Percentiles rank a stretch among this genome's conserved stretches.
Conservation (phyloP, 2,888 invertebrate species). For the Xanthia icteritia region DNA sequence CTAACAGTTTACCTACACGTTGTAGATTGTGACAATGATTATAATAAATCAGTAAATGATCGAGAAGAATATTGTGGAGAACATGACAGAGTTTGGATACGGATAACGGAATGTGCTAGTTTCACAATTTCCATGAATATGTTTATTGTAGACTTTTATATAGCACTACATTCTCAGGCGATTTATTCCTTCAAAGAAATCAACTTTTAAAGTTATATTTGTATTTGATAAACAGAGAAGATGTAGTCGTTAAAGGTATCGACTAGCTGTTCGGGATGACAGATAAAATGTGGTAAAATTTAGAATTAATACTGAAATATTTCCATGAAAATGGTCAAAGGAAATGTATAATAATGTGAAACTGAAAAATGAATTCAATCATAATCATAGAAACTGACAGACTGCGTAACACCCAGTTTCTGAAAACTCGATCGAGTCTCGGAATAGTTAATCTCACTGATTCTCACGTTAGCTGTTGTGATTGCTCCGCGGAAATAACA, state of each 20-base stretch:
- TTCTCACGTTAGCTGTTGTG: background rate
- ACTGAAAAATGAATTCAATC: conserved; percentile 1
- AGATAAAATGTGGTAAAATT: background rate
- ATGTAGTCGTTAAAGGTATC: background rate
- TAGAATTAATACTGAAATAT: background rate
- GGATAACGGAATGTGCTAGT: background rate
- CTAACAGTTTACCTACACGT: background rate
- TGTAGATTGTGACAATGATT: background rate
- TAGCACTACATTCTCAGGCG: background rate
- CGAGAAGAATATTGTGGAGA: background rate
- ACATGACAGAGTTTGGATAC: background rate
- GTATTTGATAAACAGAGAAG: conserved; percentile 1
- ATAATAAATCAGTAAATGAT: background rate
- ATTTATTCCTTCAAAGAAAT: background rate
- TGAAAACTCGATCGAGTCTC: background rate
- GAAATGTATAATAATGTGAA: conserved; percentile 6
- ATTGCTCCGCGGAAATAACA: conserved; percentile 1
- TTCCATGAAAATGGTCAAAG: background rate
- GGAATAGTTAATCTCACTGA: background rate
- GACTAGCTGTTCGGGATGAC: background rate
- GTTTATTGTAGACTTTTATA: background rate
- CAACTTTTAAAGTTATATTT: background rate
- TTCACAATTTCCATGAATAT: background rate
- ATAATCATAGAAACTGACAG: background rate
- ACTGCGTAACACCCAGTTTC: background rate